Evolutionary conservation across 2,797 vertebrate species (phyloP).

Genomic region (Gobio occitaniae): DNA sequence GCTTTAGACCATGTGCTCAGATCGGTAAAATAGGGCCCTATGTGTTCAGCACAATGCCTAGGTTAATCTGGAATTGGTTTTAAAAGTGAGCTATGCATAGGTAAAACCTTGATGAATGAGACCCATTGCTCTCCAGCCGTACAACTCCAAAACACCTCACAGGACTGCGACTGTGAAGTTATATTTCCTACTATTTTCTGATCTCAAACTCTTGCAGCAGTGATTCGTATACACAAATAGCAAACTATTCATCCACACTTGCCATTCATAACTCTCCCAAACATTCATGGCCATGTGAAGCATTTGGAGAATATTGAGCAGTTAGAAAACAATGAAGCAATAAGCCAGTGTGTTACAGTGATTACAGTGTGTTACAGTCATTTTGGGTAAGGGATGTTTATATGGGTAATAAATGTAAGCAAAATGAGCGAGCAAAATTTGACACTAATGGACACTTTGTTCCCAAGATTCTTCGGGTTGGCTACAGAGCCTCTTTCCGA

Average conservation of each 20-base stretch:
- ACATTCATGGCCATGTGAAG: background rate
- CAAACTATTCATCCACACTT: background rate
- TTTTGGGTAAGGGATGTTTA: background rate
- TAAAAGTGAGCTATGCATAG: too few relatives aligned
- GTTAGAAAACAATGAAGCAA: background rate
- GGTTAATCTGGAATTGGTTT: too few relatives aligned
- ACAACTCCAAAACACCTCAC: too few relatives aligned
- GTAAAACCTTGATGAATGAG: too few relatives aligned
- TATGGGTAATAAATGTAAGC: background rate
- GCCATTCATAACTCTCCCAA: background rate
- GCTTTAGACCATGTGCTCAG: too few relatives aligned
- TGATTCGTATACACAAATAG: background rate
- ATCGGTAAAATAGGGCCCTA: too few relatives aligned
- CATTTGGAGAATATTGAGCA: background rate
- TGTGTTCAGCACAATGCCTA: too few relatives aligned
- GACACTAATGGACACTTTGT: background rate
- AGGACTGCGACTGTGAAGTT: too few relatives aligned
- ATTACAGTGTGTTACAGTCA: background rate
- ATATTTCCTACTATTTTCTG: background rate
- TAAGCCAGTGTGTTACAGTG: background rate
- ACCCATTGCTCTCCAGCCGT: too few relatives aligned
- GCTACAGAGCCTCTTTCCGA: too few relatives aligned
- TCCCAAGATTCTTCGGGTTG: background rate
- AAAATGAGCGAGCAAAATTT: background rate
- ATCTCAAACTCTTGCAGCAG: background rate